Evolutionary conservation across 2,888 invertebrate species (phyloP).

Genomic region (Parnassius apollo): DNA sequence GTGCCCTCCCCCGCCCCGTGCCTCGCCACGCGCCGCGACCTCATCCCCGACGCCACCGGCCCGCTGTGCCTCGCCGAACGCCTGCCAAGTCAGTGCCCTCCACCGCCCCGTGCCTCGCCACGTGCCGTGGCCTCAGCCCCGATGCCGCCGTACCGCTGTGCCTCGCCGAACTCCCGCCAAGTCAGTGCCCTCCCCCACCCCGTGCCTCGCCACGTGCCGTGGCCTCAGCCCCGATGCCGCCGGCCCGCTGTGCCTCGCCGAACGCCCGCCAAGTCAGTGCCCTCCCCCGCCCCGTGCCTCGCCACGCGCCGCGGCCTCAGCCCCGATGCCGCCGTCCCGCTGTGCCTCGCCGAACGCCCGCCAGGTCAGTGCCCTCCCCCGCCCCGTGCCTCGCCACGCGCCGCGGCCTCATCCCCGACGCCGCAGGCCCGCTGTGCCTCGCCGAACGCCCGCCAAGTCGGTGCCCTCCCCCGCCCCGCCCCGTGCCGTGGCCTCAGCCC

Average conservation of each 20-base stretch:
- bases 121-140: conserved; percentile 11
- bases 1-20: conserved; percentile 86
- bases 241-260: conserved; percentile 72
- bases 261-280: conserved; percentile 39
- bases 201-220: neutral
- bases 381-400: neutral
- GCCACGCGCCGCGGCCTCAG: conserved; percentile 46
- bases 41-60: conserved; percentile 65
- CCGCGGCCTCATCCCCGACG: conserved; percentile 52
- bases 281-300: conserved; percentile 80
- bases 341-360: conserved; percentile 88
- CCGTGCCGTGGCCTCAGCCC: conserved; percentile 13
- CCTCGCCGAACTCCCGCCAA: no score
- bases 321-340: conserved; percentile 75
- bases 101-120: neutral
- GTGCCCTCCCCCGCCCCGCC: no score
- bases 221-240: conserved; percentile 26
- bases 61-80: conserved; percentile 38
- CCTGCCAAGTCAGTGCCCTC: neutral
- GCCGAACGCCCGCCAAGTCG: no score
- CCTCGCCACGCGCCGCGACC: conserved; percentile 83
- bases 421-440: conserved; percentile 76
- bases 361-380: conserved; percentile 43
- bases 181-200: no score
- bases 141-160: no score